phyloP scores from a whole-genome alignment of 2,797 vertebrate genomes.

The Percopsis omiscomaycus region DNA sequence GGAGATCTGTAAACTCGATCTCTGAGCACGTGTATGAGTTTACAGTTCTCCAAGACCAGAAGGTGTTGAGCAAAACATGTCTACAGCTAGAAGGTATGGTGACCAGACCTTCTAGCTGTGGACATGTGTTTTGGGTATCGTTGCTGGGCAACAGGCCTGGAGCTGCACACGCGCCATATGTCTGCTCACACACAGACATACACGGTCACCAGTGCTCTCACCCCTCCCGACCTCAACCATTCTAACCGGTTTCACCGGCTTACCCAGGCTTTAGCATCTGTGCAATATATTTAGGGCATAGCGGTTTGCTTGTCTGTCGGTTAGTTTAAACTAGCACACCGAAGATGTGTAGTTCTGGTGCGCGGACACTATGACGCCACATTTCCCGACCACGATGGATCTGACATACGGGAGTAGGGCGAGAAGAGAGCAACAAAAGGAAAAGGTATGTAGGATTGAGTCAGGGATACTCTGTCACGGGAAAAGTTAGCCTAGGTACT shows the following conservation, averaged over 20 bases:
- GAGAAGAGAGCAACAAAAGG: constrained; percentile 37
- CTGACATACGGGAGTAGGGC: constrained; percentile 44
- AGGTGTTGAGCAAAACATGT: too few relatives aligned
- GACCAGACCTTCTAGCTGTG: not conserved
- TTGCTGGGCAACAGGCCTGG: constrained; percentile 38
- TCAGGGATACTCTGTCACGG: not conserved
- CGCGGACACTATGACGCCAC: constrained; percentile 18
- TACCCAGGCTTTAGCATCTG: constrained; percentile 77
- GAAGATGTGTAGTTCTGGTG: constrained; percentile 29
- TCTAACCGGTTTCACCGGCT: constrained; percentile 64
- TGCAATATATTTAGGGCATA: constrained; percentile 64
- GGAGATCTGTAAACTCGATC: not conserved
- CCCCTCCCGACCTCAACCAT: constrained; percentile 44
- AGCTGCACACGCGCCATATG: constrained; percentile 48
- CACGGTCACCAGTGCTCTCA: constrained; percentile 17
- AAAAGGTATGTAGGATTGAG: constrained; percentile 46
- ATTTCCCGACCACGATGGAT: constrained; percentile 50
- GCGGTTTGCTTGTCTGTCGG: constrained; percentile 49
- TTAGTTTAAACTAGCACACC: constrained; percentile 49
- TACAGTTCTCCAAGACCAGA: too few relatives aligned
- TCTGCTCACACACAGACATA: constrained; percentile 28
- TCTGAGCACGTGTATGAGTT: too few relatives aligned
- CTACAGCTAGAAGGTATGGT: too few relatives aligned
- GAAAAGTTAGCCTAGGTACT: not conserved
- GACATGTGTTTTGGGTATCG: constrained; percentile 21